A percentile compares a stretch with the other conserved stretches of the same genome.
Evolutionary conservation across 2,113 vertebrate genomes (phyloP).

Genomic region (Tringa solitaria): DNA sequence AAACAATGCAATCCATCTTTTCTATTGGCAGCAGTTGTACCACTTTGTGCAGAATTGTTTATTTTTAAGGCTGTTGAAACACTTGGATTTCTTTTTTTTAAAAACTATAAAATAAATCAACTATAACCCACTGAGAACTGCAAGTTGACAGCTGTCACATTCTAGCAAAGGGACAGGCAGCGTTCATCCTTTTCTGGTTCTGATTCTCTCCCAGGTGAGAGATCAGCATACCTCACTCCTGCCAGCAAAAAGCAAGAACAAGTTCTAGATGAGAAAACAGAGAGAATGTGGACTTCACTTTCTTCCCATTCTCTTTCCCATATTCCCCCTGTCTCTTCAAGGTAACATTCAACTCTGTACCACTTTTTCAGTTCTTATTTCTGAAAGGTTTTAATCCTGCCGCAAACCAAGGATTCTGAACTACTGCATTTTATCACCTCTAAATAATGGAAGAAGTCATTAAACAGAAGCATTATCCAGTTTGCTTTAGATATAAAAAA

Average conservation of each 20-base stretch:
- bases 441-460: not conserved
- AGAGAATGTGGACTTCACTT: not conserved
- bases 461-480: not conserved
- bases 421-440: not conserved
- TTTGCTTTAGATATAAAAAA: not conserved
- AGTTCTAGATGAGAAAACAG: not conserved
- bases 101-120: not conserved
- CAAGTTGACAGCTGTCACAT: not conserved
- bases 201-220: not conserved
- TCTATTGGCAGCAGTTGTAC: not conserved
- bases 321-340: not conserved
- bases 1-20: not conserved
- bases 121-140: not conserved
- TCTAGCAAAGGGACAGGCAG: not conserved
- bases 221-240: not conserved
- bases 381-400: not conserved
- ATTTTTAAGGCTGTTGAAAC: not conserved
- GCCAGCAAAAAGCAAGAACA: not conserved
- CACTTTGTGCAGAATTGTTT: not conserved
- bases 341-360: not conserved
- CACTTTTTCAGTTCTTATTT: not conserved
- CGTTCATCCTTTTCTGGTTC: not conserved
- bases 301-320: not conserved
- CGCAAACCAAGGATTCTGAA: not conserved
- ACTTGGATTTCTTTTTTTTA: not conserved